phyloP scores from a whole-genome alignment of 1,140 invertebrate species.

The Cyclargus thomasi region DNA sequence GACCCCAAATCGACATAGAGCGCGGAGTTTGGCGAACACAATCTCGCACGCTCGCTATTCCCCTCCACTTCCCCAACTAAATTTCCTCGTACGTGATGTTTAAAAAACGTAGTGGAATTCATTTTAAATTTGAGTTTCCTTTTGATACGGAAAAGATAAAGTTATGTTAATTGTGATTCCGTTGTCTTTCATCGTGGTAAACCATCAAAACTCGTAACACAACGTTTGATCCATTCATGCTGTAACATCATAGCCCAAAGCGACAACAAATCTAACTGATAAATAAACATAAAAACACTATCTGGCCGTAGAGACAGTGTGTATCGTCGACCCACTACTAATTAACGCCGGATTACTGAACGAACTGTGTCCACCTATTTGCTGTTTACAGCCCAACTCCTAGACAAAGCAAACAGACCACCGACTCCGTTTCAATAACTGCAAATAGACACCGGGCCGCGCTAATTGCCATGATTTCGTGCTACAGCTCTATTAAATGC shows the following conservation, averaged over 20 bases:
- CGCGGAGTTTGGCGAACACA: constrained; percentile 23
- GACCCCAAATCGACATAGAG: constrained; percentile 30
- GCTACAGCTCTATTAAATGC: neutral
- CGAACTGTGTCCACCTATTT: constrained; percentile 57
- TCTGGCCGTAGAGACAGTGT: constrained; percentile 26
- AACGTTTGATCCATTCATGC: no score
- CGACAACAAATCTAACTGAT: no score
- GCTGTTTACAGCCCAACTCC: constrained; percentile 59
- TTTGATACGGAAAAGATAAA: neutral
- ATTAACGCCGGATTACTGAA: constrained; percentile 68
- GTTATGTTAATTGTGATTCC: no score
- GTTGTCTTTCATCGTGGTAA: no score
- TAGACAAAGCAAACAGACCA: constrained; percentile 56
- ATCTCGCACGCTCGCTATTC: neutral
- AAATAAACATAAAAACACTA: neutral
- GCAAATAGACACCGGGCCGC: constrained; percentile 21
- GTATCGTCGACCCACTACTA: constrained; percentile 54
- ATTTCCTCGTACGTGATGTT: constrained; percentile 6
- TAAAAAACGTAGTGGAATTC: neutral
- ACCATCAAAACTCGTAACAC: no score
- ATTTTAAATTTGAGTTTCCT: neutral
- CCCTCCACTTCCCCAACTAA: neutral
- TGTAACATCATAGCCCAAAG: no score
- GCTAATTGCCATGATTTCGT: constrained; percentile 11
- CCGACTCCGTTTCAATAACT: constrained; percentile 27